Base-by-base conservation (phyloP, 2,113 vertebrate species). In the Dinomys branickii region DNA sequence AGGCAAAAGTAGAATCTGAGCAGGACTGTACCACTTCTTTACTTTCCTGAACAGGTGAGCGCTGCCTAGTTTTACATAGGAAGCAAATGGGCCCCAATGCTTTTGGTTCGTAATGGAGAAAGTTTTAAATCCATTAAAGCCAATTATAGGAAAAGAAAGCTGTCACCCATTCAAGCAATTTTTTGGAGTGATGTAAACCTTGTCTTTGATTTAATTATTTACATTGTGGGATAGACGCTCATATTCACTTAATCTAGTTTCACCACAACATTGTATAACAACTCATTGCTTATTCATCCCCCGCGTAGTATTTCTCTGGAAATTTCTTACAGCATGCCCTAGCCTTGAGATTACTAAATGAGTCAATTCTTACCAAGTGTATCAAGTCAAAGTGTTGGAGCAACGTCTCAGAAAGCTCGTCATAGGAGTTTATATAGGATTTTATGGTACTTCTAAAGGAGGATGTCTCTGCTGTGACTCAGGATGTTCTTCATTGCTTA, bases 161-260 rank as follows among this genome's bases (percentile, higher is more conserved):
- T 41, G 13, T 77, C 58, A 65, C 9, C 54, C 26, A 65, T 58
- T 63, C 16, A 85, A 95, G 47, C 22, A 58, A 83, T 88, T 88
- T 71, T 17, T 96, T 96, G 90, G 35, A 38, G 8, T 22, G 61
- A 24, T 56, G 16, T 20, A 61, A 75, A 65, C 35, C 14, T 83
- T 67, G 30, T 90, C 58, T 95, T 90, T 97, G 91, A 94, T 95
- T 94, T 85, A 95, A 96, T 97, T 90, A 77, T 85, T 96, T 93
- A 75, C 10, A 38, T 94, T 80, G 9, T 89, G 82, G 75, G 24
- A 41, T 9, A 59, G 8, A 41, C 84, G 93, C 26, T 96, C 71
- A 19, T 87, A 84, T 41, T 98, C 92, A 91, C 38, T 95, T 93
- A 73, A 96, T 84, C 26, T 69, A 69, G 26, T 61, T 94, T 91